Conservation (phyloP, 1,140 invertebrate genomes). For the Druon quercuslanigerum region DNA sequence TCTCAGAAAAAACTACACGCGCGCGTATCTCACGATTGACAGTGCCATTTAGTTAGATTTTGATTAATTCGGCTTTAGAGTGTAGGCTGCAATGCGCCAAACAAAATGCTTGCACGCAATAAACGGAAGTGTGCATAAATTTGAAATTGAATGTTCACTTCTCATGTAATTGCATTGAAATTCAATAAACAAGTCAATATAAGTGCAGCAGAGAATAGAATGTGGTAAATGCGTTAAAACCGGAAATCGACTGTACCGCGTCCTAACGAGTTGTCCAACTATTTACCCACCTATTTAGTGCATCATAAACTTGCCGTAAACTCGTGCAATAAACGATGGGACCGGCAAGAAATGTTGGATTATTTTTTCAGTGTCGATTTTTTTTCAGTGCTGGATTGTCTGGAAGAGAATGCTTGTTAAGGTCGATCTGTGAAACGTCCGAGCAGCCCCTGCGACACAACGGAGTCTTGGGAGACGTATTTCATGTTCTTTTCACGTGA, state of each 20-base stretch:
- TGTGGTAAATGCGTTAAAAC: slow-evolving; percentile 9
- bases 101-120: background rate
- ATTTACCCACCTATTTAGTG: slow-evolving; percentile 21
- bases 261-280: background rate
- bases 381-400: slow-evolving; percentile 60
- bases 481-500: slow-evolving; percentile 73
- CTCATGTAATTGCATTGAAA: background rate
- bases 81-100: background rate
- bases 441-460: slow-evolving; percentile 67
- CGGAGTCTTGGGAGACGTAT: slow-evolving; percentile 71
- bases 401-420: slow-evolving; percentile 69
- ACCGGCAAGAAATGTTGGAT: slow-evolving; percentile 40
- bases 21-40: no score
- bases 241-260: background rate
- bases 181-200: slow-evolving; percentile 16
- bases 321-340: slow-evolving; percentile 12
- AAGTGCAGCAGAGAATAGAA: background rate
- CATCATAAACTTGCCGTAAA: slow-evolving; percentile 8
- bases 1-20: no score
- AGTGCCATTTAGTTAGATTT: no score
- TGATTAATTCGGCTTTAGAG: no score
- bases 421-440: slow-evolving; percentile 72
- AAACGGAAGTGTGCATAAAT: background rate
- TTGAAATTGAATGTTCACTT: background rate
- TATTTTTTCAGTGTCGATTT: slow-evolving; percentile 57